Evolutionary conservation across 2,888 invertebrate species (phyloP).

Genomic region (Cheilosia vernalis): DNA sequence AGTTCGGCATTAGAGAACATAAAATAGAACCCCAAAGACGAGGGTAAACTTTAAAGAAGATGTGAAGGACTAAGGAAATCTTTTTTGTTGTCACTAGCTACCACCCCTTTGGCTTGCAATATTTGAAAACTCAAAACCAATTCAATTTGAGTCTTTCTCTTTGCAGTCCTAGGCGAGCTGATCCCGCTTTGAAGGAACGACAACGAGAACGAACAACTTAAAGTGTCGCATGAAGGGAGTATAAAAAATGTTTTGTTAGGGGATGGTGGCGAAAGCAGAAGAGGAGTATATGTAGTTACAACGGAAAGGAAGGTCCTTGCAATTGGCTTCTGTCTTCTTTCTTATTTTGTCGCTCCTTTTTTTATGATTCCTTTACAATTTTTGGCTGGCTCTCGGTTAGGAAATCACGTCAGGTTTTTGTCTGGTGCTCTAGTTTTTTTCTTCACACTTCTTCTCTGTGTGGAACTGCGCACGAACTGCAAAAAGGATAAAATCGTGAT

Average conservation of each 20-base stretch:
- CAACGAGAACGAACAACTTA: conserved; percentile 39
- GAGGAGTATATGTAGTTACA: conserved; percentile 12
- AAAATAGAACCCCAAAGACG: conserved; percentile 13
- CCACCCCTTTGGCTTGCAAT: conserved; percentile 28
- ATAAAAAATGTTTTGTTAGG: conserved; percentile 61
- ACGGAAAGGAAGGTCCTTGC: conserved; percentile 50
- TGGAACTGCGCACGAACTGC: conserved; percentile 53
- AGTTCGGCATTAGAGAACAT: conserved; percentile 36
- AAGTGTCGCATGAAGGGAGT: conserved; percentile 58
- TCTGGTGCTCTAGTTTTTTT: conserved; percentile 44
- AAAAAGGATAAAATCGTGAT: conserved; percentile 72
- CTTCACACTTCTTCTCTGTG: conserved; percentile 29
- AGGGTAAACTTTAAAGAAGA: conserved; percentile 14
- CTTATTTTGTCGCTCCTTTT: not conserved
- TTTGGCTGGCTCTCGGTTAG: conserved; percentile 25
- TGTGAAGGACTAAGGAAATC: not conserved
- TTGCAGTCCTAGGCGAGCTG: conserved; percentile 32
- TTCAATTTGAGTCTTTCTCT: conserved; percentile 61
- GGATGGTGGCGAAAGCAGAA: conserved; percentile 11
- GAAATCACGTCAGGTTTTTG: conserved; percentile 70
- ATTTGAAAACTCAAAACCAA: conserved; percentile 63
- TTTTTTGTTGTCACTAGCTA: conserved; percentile 27
- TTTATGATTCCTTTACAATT: conserved; percentile 39
- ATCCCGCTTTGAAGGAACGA: conserved; percentile 5
- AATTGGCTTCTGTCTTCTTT: conserved; percentile 49